phyloP scores from a whole-genome alignment of 2,888 invertebrate genomes.

The Sinhomidia bicolor region DNA sequence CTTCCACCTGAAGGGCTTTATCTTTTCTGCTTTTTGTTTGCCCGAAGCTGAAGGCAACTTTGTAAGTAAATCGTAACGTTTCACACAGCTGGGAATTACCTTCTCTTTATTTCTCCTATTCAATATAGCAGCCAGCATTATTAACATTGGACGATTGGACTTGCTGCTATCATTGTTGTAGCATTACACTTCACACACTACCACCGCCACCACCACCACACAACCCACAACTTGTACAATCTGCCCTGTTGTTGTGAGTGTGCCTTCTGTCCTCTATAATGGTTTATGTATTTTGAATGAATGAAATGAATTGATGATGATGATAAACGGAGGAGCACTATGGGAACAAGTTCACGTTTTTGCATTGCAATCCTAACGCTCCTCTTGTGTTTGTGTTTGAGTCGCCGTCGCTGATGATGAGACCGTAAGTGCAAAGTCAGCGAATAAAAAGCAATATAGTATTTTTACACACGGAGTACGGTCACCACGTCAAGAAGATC shows the following conservation, averaged over 20 bases:
- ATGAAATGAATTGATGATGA: conserved; percentile 33
- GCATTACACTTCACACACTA: too few relatives aligned
- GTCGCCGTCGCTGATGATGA: too few relatives aligned
- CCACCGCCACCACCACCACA: background rate
- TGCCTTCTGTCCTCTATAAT: background rate
- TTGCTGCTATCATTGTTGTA: background rate
- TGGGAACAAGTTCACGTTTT: conserved; percentile 9
- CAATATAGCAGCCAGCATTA: background rate
- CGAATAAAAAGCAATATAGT: background rate
- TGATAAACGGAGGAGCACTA: background rate
- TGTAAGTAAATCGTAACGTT: too few relatives aligned
- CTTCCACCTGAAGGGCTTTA: too few relatives aligned
- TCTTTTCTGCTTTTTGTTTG: too few relatives aligned
- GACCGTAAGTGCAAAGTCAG: too few relatives aligned
- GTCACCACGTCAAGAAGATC: too few relatives aligned
- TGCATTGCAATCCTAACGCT: background rate
- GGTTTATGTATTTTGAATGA: conserved; percentile 10
- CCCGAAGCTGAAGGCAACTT: too few relatives aligned
- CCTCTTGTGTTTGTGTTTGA: background rate
- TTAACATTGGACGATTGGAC: conserved; percentile 19
- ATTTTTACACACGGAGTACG: background rate
- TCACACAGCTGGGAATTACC: conserved; percentile 50
- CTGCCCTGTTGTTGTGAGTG: too few relatives aligned
- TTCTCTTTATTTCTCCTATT: conserved; percentile 8
- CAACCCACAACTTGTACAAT: background rate